A percentile compares a stretch with the other conserved stretches of the same genome.
phyloP scores from a whole-genome alignment of 2,797 vertebrate species.

The Enteromius anoplus region DNA sequence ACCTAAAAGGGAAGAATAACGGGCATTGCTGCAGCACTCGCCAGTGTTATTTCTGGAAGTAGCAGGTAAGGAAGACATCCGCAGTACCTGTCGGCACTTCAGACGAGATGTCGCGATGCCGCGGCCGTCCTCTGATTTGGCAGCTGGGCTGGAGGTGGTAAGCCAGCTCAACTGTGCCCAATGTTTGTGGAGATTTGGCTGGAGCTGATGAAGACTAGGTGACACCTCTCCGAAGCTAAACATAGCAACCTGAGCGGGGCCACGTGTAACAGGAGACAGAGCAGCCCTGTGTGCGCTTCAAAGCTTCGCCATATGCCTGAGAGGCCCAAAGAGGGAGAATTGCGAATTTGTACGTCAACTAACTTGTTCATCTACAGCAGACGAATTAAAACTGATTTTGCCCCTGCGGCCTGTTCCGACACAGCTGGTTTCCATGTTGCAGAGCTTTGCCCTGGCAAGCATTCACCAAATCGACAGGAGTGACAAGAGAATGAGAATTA shows the following conservation, averaged over 20 bases:
- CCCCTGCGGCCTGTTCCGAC: background rate
- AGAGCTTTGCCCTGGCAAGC: conserved; percentile 31
- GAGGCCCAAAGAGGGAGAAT: conserved; percentile 47
- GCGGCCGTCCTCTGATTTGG: conserved; percentile 30
- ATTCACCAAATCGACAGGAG: conserved; percentile 66
- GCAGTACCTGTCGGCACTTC: conserved; percentile 12
- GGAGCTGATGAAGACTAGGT: conserved; percentile 59
- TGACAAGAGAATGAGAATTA: conserved; percentile 29
- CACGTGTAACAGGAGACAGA: conserved; percentile 59
- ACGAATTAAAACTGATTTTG: conserved; percentile 18
- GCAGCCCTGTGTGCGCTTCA: conserved; percentile 52
- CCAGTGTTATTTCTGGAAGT: conserved; percentile 14
- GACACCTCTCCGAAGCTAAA: conserved; percentile 64
- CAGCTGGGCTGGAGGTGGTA: conserved; percentile 49
- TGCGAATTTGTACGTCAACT: conserved; percentile 19
- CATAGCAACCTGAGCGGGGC: conserved; percentile 59
- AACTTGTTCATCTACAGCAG: background rate
- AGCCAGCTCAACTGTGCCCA: conserved; percentile 46
- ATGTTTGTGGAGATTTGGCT: conserved; percentile 60
- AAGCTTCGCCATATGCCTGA: conserved; percentile 55
- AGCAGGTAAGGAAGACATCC: conserved; percentile 7
- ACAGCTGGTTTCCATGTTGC: conserved; percentile 43
- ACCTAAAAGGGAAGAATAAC: background rate
- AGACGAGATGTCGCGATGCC: conserved; percentile 19
- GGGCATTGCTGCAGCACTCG: background rate